Conservation (phyloP, 2,113 vertebrate species). For the Calyptomena viridis region DNA sequence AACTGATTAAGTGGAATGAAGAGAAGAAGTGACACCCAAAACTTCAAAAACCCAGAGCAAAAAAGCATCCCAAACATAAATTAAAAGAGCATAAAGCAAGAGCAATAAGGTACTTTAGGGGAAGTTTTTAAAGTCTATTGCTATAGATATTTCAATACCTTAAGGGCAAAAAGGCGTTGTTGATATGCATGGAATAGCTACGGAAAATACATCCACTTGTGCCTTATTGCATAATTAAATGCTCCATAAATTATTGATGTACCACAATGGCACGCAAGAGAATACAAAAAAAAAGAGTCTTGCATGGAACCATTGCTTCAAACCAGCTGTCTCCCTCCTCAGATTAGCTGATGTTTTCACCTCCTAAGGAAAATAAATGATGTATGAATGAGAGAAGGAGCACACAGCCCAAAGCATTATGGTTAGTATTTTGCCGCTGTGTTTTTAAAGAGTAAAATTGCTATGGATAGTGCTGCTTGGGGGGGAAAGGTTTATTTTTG, state of each 20-base stretch:
- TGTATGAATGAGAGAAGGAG: not conserved
- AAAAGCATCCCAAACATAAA: not conserved
- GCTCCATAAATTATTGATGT: constrained; percentile 3
- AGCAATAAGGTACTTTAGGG: not conserved
- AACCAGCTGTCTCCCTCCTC: not conserved
- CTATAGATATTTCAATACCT: not conserved
- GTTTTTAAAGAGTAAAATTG: not conserved
- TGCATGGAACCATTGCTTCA: not conserved
- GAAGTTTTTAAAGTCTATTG: not conserved
- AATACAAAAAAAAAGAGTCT: not conserved
- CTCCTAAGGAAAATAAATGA: not conserved
- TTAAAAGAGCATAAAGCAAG: not conserved
- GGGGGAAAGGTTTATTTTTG: not conserved
- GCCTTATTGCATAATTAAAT: constrained; percentile 41
- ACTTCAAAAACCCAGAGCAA: not conserved
- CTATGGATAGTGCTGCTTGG: not conserved
- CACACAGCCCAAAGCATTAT: not conserved
- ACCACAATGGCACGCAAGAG: not conserved
- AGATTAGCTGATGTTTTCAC: constrained; percentile 14
- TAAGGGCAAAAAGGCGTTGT: not conserved
- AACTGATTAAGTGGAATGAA: not conserved
- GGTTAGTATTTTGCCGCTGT: not conserved
- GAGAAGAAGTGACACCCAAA: not conserved
- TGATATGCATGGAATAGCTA: not conserved
- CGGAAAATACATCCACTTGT: not conserved